Evolutionary conservation across 2,797 vertebrate species (phyloP).

Genomic region (Hyperoplus lanceolatus): DNA sequence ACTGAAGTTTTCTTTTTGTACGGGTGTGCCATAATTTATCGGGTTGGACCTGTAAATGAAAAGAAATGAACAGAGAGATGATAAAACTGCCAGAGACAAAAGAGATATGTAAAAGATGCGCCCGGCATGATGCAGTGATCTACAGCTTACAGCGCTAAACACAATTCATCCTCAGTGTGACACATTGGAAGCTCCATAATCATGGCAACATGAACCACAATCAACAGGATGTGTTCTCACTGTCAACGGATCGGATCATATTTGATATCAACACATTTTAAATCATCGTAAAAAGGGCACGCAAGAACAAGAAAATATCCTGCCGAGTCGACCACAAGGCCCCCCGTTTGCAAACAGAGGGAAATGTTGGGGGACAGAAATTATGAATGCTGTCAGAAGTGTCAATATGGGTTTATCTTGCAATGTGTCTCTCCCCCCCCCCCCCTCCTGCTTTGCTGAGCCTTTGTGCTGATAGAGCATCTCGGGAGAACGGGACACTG

Average conservation of each 20-base stretch:
- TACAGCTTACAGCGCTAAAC: background rate
- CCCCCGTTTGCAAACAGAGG: constrained; percentile 56
- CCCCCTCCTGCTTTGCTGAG: constrained; percentile 36
- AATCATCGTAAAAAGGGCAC: constrained; percentile 42
- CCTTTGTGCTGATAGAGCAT: constrained; percentile 65
- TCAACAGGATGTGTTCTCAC: background rate
- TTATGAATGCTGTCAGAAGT: constrained; percentile 66
- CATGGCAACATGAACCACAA: background rate
- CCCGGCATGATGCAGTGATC: background rate
- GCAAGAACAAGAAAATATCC: constrained; percentile 25
- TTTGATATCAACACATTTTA: constrained; percentile 23
- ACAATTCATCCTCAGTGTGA: background rate
- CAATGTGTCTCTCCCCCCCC: constrained; percentile 61
- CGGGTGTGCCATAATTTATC: constrained; percentile 50
- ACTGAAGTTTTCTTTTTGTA: constrained; percentile 44
- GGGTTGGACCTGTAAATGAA: constrained; percentile 38
- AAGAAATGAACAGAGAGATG: constrained; percentile 30
- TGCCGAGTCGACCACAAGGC: constrained; percentile 13
- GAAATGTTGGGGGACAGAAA: constrained; percentile 53
- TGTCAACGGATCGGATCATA: constrained; percentile 2
- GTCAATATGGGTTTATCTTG: constrained; percentile 70
- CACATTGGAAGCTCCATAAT: background rate
- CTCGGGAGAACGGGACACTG: constrained; percentile 50
- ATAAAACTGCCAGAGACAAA: constrained; percentile 12
- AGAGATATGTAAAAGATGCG: constrained; percentile 25